Evolutionary conservation across 2,888 invertebrate species (phyloP).

Genomic region (Platycheirus rosarum): DNA sequence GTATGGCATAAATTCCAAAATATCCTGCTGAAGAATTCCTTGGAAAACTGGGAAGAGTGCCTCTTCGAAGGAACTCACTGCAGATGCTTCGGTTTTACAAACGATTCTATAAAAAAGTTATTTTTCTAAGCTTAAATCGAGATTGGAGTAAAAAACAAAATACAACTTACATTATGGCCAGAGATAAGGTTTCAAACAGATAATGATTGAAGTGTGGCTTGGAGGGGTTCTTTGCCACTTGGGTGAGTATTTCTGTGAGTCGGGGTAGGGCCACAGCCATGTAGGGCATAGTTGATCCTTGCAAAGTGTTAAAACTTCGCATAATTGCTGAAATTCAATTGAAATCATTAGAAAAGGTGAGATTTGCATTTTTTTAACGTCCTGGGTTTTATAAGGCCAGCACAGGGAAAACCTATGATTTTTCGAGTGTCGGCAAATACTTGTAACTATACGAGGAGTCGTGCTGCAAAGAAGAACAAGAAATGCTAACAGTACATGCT

Average conservation of each 20-base stretch:
- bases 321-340: constrained; percentile 87
- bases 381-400: too few species aligned
- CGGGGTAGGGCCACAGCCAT: constrained; percentile 91
- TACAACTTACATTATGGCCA: constrained; percentile 90
- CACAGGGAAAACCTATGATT: too few species aligned
- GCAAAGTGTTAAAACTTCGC: constrained; percentile 91
- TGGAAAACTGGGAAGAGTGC: constrained; percentile 97
- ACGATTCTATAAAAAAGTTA: constrained; percentile 91
- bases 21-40: constrained; percentile 95
- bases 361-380: too few species aligned
- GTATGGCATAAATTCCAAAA: constrained; percentile 97
- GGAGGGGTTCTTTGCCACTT: constrained; percentile 96
- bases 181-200: constrained; percentile 96
- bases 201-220: constrained; percentile 99
- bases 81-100: constrained; percentile 90
- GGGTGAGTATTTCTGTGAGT: constrained; percentile 91
- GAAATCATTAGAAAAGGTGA: too few species aligned
- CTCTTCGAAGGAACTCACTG: constrained; percentile 94
- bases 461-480: too few species aligned
- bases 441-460: too few species aligned
- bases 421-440: too few species aligned
- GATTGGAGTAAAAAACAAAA: too few species aligned
- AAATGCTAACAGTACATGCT: too few species aligned
- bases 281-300: constrained; percentile 91
- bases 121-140: too few species aligned